Conservation (phyloP, 2,797 vertebrate genomes). For the Lutjanus campechanus region DNA sequence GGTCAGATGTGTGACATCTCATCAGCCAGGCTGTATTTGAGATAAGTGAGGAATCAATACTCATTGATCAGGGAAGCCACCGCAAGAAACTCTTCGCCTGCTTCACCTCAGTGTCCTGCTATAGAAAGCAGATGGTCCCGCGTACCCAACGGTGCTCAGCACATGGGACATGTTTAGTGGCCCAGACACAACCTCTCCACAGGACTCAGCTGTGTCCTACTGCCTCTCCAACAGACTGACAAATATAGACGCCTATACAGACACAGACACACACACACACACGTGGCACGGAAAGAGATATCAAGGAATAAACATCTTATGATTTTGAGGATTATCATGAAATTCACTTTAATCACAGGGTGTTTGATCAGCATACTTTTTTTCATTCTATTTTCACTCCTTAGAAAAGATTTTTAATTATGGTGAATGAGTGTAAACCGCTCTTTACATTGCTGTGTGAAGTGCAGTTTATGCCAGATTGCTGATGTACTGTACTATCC, state of each 20-base stretch:
- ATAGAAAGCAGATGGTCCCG: conserved; percentile 70
- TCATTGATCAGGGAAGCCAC: conserved; percentile 70
- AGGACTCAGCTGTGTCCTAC: conserved; percentile 70
- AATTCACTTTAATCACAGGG: neutral
- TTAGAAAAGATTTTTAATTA: conserved; percentile 19
- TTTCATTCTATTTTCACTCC: neutral
- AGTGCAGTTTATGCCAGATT: conserved; percentile 52
- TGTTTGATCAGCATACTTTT: conserved; percentile 6
- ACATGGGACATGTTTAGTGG: conserved; percentile 69
- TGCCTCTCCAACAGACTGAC: conserved; percentile 55
- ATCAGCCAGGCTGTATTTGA: conserved; percentile 67
- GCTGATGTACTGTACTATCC: conserved; percentile 47
- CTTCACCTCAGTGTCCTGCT: conserved; percentile 28
- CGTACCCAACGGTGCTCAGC: conserved; percentile 40
- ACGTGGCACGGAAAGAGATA: conserved; percentile 11
- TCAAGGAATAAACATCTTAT: conserved; percentile 1
- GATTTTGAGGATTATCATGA: conserved; percentile 22
- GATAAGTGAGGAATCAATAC: conserved; percentile 80
- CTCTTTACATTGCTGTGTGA: conserved; percentile 39
- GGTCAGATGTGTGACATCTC: conserved; percentile 65
- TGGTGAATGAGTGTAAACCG: conserved; percentile 19
- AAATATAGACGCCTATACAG: conserved; percentile 59
- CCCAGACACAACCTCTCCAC: conserved; percentile 70
- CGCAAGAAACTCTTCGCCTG: conserved; percentile 49
- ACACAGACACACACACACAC: conserved; percentile 35